These are phyloP conservation scores for Orycteropus afer DNA, from an alignment of 2,113 vertebrate species.

Conservation along the genomic window DNA sequence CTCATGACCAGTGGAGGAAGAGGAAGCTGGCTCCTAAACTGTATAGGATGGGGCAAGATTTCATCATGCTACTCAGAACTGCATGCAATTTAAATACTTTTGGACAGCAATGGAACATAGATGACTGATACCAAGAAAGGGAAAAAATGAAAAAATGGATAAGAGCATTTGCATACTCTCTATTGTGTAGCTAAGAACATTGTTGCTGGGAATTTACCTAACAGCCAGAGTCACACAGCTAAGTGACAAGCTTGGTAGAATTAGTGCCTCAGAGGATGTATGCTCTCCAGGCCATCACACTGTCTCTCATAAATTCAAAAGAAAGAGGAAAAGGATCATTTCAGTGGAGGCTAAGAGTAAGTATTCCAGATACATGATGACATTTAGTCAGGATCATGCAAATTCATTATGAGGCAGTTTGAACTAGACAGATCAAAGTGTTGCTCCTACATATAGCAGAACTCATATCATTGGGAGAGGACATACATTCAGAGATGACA, in stretches of 20 bases:
- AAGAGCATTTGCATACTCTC: background rate
- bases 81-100: too few relatives aligned
- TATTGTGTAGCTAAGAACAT: background rate
- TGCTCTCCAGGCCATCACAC: background rate
- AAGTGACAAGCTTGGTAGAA: background rate
- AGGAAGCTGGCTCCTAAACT: too few relatives aligned
- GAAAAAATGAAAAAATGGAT: too few relatives aligned
- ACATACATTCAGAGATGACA: background rate
- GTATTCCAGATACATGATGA: background rate
- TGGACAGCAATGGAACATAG: too few relatives aligned
- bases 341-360: background rate
- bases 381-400: background rate
- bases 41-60: too few relatives aligned
- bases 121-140: too few relatives aligned
- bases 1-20: too few relatives aligned
- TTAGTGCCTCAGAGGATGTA: background rate
- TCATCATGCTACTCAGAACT: too few relatives aligned
- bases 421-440: rapidly evolving
- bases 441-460: rapidly evolving
- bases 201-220: background rate
- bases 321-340: background rate
- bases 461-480: background rate
- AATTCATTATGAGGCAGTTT: rapidly evolving
- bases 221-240: background rate
- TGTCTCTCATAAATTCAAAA: background rate